Evolutionary conservation across 2,113 vertebrate genomes (phyloP).

Genomic region (Tricholaema leucomelas): DNA sequence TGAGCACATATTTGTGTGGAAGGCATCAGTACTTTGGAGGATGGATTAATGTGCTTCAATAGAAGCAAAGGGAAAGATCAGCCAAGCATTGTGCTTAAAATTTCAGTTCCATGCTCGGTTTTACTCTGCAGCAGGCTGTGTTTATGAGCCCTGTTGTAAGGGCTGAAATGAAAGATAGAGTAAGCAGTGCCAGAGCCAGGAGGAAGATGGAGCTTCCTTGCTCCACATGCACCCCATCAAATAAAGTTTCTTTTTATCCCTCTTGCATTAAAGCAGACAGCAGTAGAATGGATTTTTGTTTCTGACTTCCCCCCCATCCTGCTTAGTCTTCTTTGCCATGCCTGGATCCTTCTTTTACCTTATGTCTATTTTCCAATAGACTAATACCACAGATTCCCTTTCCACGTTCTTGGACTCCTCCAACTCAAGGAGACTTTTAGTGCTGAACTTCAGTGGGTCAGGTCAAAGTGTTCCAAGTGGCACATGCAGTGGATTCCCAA

Average conservation of each 20-base stretch:
- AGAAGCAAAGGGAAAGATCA: background rate
- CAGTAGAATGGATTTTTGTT: background rate
- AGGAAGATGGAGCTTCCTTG: background rate
- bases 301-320: background rate
- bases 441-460: background rate
- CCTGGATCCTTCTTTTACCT: background rate
- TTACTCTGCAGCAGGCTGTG: background rate
- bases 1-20: background rate
- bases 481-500: background rate
- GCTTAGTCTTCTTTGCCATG: background rate
- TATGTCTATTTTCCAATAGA: background rate
- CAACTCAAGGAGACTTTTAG: background rate
- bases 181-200: background rate
- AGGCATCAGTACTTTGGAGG: background rate
- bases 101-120: background rate
- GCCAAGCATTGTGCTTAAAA: background rate
- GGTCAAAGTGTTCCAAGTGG: background rate
- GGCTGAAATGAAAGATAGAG: background rate
- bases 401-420: background rate
- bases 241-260: background rate
- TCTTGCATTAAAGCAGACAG: background rate
- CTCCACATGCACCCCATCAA: background rate
- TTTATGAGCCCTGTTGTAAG: background rate
- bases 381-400: background rate
- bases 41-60: background rate